These are phyloP conservation scores for Harmothoe impar DNA, from an alignment of 2,888 invertebrate species.

Conservation along the genomic window DNA sequence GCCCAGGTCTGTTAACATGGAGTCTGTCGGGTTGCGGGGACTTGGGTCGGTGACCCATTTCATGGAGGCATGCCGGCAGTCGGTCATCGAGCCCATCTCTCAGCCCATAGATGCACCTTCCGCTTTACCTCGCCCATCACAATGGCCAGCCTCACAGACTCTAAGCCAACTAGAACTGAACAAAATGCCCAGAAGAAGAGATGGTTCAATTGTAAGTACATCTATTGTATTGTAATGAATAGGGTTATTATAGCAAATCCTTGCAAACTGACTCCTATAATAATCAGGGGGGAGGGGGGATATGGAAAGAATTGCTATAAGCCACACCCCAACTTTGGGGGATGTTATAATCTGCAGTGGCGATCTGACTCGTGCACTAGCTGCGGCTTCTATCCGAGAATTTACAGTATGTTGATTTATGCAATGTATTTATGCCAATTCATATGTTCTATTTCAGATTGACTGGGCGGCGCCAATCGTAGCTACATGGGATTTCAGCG, in stretches of 20 bases:
- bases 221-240: no score
- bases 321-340: no score
- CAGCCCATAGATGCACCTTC: slow-evolving; percentile 71
- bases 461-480: slow-evolving; percentile 73
- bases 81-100: slow-evolving; percentile 71
- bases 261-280: no score
- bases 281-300: no score
- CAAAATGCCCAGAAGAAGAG: slow-evolving; percentile 72
- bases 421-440: not conserved
- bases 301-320: no score
- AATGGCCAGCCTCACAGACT: slow-evolving; percentile 47
- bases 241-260: no score
- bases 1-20: slow-evolving; percentile 72
- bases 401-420: no score
- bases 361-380: no score
- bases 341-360: no score
- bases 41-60: slow-evolving; percentile 74
- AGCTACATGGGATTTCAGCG: slow-evolving; percentile 68
- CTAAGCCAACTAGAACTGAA: slow-evolving; percentile 70
- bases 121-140: slow-evolving; percentile 68
- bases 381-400: no score
- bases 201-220: slow-evolving; percentile 72
- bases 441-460: slow-evolving; percentile 70
- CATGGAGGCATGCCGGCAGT: slow-evolving; percentile 73
- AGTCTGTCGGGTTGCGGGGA: slow-evolving; percentile 72